These are phyloP conservation scores for Calcarius lapponicus DNA, from an alignment of 2,797 vertebrate genomes.

Conservation along the genomic window DNA sequence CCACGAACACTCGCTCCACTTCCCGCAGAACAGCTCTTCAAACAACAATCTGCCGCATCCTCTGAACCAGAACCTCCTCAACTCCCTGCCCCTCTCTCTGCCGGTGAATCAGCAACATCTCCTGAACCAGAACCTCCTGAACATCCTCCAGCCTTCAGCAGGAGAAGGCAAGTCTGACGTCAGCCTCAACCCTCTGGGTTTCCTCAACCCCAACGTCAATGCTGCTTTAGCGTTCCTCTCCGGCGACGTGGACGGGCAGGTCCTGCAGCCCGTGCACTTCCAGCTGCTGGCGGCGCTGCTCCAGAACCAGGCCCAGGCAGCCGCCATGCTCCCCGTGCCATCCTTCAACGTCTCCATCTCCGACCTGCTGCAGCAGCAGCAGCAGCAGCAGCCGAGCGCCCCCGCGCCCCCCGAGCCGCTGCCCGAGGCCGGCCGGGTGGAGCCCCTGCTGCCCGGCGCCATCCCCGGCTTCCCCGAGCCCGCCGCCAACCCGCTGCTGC, in stretches of 20 bases:
- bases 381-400: slow-evolving; percentile 73
- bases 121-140: slow-evolving; percentile 85
- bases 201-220: slow-evolving; percentile 80
- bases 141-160: slow-evolving; percentile 82
- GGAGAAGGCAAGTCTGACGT: slow-evolving; percentile 85
- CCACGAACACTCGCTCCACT: slow-evolving; percentile 80
- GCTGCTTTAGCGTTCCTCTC: slow-evolving; percentile 81
- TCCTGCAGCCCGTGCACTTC: slow-evolving; percentile 80
- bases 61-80: slow-evolving; percentile 83
- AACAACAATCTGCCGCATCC: slow-evolving; percentile 80
- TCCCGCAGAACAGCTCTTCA: slow-evolving; percentile 78
- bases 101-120: slow-evolving; percentile 86
- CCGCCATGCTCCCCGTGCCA: slow-evolving; percentile 79
- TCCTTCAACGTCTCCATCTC: slow-evolving; percentile 82
- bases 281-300: slow-evolving; percentile 82
- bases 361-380: slow-evolving; percentile 77
- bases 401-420: slow-evolving; percentile 74
- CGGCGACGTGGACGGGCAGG: slow-evolving; percentile 80
- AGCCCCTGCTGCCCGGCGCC: slow-evolving; percentile 75
- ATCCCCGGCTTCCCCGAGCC: slow-evolving; percentile 75
- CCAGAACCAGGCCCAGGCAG: slow-evolving; percentile 81
- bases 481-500: slow-evolving; percentile 77
- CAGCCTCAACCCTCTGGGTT: slow-evolving; percentile 81
- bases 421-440: slow-evolving; percentile 75
- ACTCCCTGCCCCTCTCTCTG: slow-evolving; percentile 80